Conservation (phyloP, 1,140 invertebrate genomes). For the Kradibia gibbosae region DNA sequence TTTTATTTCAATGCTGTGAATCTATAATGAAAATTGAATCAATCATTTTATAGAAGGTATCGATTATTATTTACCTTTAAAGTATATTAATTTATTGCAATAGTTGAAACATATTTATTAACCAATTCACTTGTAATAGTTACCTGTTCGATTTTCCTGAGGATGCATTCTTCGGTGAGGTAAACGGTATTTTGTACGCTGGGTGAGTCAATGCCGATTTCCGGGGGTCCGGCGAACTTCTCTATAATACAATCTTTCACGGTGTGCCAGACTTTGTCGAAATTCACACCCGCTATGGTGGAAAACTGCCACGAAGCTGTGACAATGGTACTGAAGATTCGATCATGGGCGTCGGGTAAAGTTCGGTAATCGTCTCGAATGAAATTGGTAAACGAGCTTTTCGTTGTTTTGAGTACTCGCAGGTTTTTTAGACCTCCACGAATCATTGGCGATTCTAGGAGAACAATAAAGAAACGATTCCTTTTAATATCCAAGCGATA, state of each 20-base stretch:
- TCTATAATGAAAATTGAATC: conserved; percentile 66
- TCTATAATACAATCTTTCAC: conserved; percentile 81
- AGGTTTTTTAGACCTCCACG: conserved; percentile 77
- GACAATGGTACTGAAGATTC: conserved; percentile 82
- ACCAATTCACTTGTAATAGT: neutral
- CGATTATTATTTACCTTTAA: neutral
- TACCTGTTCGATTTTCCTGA: conserved; percentile 78
- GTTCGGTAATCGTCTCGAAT: conserved; percentile 83
- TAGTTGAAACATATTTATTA: neutral
- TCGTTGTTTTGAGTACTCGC: conserved; percentile 68
- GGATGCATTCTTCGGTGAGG: conserved; percentile 77
- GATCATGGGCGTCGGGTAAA: conserved; percentile 80
- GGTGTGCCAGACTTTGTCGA: conserved; percentile 77
- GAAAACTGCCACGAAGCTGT: conserved; percentile 82
- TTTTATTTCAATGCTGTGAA: conserved; percentile 79
- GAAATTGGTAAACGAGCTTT: conserved; percentile 84
- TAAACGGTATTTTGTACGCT: conserved; percentile 85
- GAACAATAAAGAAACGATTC: too few species aligned
- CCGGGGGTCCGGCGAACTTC: conserved; percentile 81
- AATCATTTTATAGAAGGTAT: neutral
- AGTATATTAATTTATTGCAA: neutral
- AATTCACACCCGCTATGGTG: conserved; percentile 76
- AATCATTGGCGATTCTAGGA: conserved; percentile 74
- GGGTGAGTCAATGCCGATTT: conserved; percentile 79
- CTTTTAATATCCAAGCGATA: too few species aligned